A percentile compares a stretch with the other conserved stretches of the same genome.
Conservation (phyloP, 2,888 invertebrate species). For the Dermolepida albohirtum region DNA sequence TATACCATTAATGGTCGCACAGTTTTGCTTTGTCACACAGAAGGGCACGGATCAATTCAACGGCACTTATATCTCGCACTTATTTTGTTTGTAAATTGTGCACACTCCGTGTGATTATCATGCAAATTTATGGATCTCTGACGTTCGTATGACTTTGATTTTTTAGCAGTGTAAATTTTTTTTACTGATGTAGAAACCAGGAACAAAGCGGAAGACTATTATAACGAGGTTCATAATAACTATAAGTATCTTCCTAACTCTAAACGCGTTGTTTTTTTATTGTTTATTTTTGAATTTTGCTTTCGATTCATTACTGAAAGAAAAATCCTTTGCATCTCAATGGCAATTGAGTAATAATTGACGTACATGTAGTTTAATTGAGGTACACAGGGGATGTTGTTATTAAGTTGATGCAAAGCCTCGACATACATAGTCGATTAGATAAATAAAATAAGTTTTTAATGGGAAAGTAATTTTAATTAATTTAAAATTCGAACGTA, state of each 20-base stretch:
- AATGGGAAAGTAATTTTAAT: too few species aligned
- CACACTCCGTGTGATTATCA: slow-evolving; percentile 55
- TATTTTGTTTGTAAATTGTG: slow-evolving; percentile 59
- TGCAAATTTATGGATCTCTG: slow-evolving; percentile 56
- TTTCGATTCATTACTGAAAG: too few species aligned
- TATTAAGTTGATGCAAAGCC: too few species aligned
- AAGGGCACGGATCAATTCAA: slow-evolving; percentile 55
- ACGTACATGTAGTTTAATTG: too few species aligned
- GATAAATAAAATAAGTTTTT: too few species aligned
- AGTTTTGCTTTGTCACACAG: slow-evolving; percentile 52
- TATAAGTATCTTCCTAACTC: slow-evolving; percentile 6
- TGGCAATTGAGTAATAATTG: too few species aligned
- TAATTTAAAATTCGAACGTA: too few species aligned
- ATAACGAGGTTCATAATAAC: slow-evolving; percentile 42
- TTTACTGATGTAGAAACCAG: slow-evolving; percentile 20
- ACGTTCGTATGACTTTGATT: slow-evolving; percentile 47
- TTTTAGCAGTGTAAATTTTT: slow-evolving; percentile 31
- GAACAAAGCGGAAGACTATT: slow-evolving; percentile 39
- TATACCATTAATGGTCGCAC: slow-evolving; percentile 53
- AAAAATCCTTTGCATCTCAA: too few species aligned
- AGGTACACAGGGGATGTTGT: too few species aligned
- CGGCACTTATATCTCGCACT: slow-evolving; percentile 55
- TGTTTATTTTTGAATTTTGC: neutral
- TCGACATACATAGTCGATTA: too few species aligned
- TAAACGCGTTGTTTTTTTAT: slow-evolving; percentile 1